Conservation (phyloP, 2,113 vertebrate genomes). For the Zosterops japonicus region DNA sequence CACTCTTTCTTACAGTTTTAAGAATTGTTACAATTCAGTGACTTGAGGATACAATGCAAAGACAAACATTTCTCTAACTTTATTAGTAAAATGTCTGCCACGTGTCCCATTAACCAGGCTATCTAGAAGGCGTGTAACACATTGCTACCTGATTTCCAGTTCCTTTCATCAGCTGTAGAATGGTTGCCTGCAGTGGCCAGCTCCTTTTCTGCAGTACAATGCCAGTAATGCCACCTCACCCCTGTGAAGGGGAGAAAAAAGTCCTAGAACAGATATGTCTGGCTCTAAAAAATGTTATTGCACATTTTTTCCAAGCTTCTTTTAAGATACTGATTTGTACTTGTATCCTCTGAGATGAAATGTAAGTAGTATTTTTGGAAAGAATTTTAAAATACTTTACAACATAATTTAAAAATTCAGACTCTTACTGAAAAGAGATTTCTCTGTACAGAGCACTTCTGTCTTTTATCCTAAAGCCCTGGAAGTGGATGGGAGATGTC, state of each 20-base stretch:
- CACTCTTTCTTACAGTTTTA: constrained; percentile 25
- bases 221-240: background rate
- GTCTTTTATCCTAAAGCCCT: background rate
- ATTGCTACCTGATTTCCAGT: background rate
- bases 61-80: background rate
- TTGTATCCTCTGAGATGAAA: background rate
- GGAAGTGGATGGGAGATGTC: background rate
- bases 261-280: background rate
- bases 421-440: background rate
- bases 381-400: background rate
- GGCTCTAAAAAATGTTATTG: background rate
- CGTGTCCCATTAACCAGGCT: background rate
- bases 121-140: background rate
- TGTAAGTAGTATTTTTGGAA: background rate
- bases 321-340: background rate
- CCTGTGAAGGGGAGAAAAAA: background rate
- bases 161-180: background rate
- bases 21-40: constrained; percentile 23
- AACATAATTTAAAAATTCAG: background rate
- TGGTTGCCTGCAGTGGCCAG: background rate
- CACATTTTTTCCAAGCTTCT: background rate
- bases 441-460: background rate
- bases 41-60: constrained; percentile 9
- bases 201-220: background rate
- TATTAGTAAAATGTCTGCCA: background rate